phyloP scores from a whole-genome alignment of 2,113 vertebrate species.

The Pseudorasbora parva region DNA sequence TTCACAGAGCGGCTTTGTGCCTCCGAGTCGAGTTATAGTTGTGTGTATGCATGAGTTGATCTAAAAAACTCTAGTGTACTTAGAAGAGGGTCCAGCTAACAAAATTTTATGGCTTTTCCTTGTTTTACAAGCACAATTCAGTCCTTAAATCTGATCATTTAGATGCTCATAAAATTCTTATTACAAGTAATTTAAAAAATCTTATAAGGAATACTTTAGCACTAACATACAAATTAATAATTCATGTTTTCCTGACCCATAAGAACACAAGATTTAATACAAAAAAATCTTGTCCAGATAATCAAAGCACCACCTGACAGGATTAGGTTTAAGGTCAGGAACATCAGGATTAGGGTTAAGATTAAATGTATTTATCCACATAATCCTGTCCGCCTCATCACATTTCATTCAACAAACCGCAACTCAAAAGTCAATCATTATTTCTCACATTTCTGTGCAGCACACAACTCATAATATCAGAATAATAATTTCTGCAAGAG shows the following conservation, averaged over 20 bases:
- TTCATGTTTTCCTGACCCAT: not conserved
- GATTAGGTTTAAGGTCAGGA: not conserved
- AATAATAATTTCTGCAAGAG: not conserved
- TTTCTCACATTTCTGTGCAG: not conserved
- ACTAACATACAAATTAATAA: not conserved
- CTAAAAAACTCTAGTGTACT: not conserved
- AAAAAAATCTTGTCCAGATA: not conserved
- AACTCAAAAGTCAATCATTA: not conserved
- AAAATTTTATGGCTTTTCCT: not conserved
- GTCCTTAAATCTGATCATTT: not conserved
- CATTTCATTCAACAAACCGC: not conserved
- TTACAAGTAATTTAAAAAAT: not conserved
- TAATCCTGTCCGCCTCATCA: not conserved
- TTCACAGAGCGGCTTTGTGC: not conserved
- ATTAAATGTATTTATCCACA: not conserved
- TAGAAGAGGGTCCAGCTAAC: not conserved
- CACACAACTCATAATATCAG: not conserved
- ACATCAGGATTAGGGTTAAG: slow-evolving; percentile 14
- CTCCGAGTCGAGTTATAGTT: not conserved
- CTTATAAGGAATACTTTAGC: not conserved
- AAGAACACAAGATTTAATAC: too few relatives aligned
- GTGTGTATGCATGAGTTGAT: slow-evolving; percentile 4
- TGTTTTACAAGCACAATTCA: slow-evolving; percentile 1
- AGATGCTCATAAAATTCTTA: not conserved
- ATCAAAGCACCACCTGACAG: not conserved